phyloP scores from a whole-genome alignment of 1,140 invertebrate genomes.

The Portunus trituberculatus region DNA sequence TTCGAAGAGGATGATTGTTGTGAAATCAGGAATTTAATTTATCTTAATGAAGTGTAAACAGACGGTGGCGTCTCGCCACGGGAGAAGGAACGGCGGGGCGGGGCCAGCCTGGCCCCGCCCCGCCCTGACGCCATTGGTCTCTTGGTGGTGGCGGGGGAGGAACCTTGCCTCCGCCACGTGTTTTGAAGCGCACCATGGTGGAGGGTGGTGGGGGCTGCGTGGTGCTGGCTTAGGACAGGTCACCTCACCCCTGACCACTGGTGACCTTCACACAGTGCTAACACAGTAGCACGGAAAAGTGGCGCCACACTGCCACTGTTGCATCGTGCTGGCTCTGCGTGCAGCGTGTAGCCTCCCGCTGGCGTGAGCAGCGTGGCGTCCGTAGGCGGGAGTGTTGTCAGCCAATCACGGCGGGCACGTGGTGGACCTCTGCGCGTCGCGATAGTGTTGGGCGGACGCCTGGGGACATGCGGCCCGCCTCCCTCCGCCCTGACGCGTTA shows the following conservation, averaged over 20 bases:
- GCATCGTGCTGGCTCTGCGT: neutral
- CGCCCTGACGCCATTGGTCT: slow-evolving; percentile 34
- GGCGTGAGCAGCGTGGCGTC: neutral
- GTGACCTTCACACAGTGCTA: neutral
- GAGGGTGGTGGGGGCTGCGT: too few species aligned
- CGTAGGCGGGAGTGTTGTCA: slow-evolving; percentile 46
- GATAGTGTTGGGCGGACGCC: neutral
- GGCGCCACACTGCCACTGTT: neutral
- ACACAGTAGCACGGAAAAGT: neutral
- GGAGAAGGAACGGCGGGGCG: neutral
- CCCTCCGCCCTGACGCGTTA: neutral
- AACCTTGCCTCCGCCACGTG: neutral
- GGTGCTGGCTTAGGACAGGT: neutral
- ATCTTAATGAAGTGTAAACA: slow-evolving; percentile 56
- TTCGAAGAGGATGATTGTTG: slow-evolving; percentile 32
- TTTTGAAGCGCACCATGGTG: too few species aligned
- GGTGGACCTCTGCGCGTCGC: neutral
- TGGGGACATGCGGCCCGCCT: neutral
- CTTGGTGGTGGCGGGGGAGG: neutral
- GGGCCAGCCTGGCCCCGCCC: slow-evolving; percentile 37
- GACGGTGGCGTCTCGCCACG: neutral
- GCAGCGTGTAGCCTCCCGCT: neutral
- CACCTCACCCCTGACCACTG: neutral
- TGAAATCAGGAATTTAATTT: slow-evolving; percentile 45
- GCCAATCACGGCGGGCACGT: slow-evolving; percentile 66